Evolutionary conservation across 2,113 vertebrate genomes (phyloP).

Genomic region (Gallinago undulata): DNA sequence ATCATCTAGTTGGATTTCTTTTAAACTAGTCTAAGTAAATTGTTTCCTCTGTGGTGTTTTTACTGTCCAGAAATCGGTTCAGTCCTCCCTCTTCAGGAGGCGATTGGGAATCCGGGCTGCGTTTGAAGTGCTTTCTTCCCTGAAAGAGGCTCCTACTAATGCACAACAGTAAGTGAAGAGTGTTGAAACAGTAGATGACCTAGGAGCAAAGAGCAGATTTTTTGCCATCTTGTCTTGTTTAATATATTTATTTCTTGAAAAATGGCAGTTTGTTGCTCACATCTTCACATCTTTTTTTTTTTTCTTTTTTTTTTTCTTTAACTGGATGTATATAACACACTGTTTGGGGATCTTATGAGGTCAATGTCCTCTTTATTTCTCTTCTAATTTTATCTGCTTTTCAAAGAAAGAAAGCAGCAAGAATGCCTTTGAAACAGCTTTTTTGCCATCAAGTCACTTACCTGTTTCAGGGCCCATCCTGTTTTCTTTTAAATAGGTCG

Average conservation of each 20-base stretch:
- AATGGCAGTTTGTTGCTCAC: not conserved
- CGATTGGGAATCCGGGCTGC: constrained; percentile 90
- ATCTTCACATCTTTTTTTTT: not conserved
- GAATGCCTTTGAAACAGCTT: not conserved
- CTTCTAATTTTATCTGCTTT: not conserved
- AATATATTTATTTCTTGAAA: not conserved
- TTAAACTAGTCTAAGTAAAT: not conserved
- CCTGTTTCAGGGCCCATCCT: not conserved
- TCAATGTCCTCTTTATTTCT: not conserved
- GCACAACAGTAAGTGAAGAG: constrained; percentile 51
- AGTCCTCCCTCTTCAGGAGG: constrained; percentile 90
- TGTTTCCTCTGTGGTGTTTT: not conserved
- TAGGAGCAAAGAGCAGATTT: not conserved
- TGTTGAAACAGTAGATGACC: not conserved
- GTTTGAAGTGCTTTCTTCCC: constrained; percentile 85
- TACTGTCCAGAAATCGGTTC: constrained; percentile 86
- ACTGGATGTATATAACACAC: not conserved
- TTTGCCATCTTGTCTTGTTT: not conserved
- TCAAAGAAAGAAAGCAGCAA: not conserved
- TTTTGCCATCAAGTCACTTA: not conserved
- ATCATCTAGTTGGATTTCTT: not conserved
- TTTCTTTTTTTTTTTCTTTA: not conserved
- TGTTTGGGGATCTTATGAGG: not conserved
- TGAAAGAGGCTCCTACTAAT: not conserved
- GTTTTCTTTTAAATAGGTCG: constrained; percentile 60